Base-by-base conservation (phyloP, 2,113 vertebrate genomes). In the Castor canadensis region DNA sequence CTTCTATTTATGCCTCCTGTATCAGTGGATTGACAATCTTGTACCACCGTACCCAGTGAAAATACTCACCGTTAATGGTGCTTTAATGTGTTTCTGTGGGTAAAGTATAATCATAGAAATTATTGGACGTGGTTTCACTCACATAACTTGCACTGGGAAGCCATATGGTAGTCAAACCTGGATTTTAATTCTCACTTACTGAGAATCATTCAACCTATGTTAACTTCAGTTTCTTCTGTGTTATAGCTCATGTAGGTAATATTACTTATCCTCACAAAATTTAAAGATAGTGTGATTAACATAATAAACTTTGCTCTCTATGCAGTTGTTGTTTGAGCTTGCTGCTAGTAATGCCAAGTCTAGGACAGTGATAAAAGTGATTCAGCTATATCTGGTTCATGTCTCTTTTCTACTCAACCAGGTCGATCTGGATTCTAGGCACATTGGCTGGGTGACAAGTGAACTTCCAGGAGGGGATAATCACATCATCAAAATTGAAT, bases 361-460 rank as follows among this genome's bases (percentile, higher is more conserved):
- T 73, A 71, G 40, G 26, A 45, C 30, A 52, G 26, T n/a, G 54
- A 75, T 81, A 90, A 95, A 76, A 83, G 67, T 85, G 56, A 67
- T 43, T 58, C 30, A 60, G n/a, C 43, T 91, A 1, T 79, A 32
- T 94, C 69, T 76, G 24, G 38, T 93, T 82, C n/a, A 80, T 98
- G 2, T 98, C 97, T 32, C 77, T 97, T 81, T 97, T 97, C 86
- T 97, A 1, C 83, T 89, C 45, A 49, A 35, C 93, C 92, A 99
- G 99, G 98, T 99, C 95, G 99, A 99, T 97, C 98, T 99, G 52
- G 99, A 99, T 98, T 99, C 99, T 0, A 99, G 99, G 76, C 99
- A 99, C 97, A 99, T 99, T 98, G 99, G 99, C 97, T 99, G 99
- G 99, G 99, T 99, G 94, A 99, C 99, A 58, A 99, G 99, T 96